Conservation (phyloP, 2,888 invertebrate species). For the Hyppa rectilinea region DNA sequence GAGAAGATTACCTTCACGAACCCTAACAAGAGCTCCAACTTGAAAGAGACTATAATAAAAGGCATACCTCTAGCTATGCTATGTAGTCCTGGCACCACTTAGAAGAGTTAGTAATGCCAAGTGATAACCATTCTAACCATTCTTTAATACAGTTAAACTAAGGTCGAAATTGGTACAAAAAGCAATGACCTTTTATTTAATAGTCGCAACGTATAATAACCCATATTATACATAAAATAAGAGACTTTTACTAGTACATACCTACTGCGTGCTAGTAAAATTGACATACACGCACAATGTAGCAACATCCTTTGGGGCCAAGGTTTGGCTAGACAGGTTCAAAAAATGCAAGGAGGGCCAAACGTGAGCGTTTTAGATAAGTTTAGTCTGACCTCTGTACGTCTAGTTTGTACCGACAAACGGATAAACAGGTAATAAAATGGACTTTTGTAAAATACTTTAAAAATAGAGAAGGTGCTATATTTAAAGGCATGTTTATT, state of each 20-base stretch:
- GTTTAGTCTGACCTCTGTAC: conserved; percentile 52
- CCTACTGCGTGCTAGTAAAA: conserved; percentile 26
- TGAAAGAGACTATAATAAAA: background rate
- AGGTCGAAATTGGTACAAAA: background rate
- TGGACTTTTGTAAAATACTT: background rate
- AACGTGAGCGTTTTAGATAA: conserved; percentile 62
- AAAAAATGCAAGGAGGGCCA: conserved; percentile 50
- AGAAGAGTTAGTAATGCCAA: background rate
- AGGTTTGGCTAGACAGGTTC: conserved; percentile 45
- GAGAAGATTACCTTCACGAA: conserved; percentile 21
- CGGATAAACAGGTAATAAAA: conserved; percentile 31
- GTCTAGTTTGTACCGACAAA: conserved; percentile 35
- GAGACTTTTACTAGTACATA: conserved; percentile 13
- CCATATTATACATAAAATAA: background rate
- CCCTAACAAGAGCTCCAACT: background rate
- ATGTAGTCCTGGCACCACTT: background rate
- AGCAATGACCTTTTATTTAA: conserved; percentile 3
- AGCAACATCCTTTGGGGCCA: conserved; percentile 64
- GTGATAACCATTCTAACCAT: background rate
- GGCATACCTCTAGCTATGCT: background rate
- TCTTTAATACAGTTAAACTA: background rate
- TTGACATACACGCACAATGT: conserved; percentile 48
- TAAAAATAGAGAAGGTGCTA: background rate
- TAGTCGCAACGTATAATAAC: conserved; percentile 28
- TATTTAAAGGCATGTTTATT: background rate